Evolutionary conservation across 2,113 vertebrate species (phyloP).

Genomic region (Pygoscelis adeliae): DNA sequence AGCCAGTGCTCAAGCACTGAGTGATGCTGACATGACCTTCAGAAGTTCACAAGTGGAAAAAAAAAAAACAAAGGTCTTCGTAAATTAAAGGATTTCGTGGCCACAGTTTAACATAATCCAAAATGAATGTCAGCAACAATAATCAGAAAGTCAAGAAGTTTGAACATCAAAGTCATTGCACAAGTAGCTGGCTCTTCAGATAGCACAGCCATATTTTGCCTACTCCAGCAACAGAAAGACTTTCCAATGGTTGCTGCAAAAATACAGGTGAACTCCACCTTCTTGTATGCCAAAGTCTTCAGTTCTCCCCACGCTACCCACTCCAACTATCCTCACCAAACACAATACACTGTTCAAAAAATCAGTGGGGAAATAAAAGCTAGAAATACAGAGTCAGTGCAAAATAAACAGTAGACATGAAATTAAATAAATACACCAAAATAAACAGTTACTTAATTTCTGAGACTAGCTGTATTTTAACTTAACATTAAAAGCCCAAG

Average conservation of each 20-base stretch:
- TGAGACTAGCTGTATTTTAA: neutral
- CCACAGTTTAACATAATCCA: neutral
- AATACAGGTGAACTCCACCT: neutral
- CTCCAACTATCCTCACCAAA: neutral
- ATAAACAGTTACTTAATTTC: neutral
- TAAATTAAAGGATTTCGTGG: neutral
- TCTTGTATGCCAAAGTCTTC: neutral
- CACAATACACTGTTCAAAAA: neutral
- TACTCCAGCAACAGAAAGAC: neutral
- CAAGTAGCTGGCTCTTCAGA: neutral
- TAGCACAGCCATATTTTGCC: accelerated
- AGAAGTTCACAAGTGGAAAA: neutral
- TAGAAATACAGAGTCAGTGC: neutral
- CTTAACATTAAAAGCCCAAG: neutral
- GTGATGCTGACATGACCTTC: neutral
- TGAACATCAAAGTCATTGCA: neutral
- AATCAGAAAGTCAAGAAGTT: too few relatives aligned
- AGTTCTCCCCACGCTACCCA: neutral
- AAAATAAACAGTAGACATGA: neutral
- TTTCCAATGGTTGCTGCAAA: neutral
- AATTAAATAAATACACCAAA: neutral
- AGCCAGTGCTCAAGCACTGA: neutral
- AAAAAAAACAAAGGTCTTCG: neutral
- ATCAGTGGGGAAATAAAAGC: neutral
- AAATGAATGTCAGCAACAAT: too few relatives aligned